Conservation (phyloP, 1,140 invertebrate genomes). For the Cydia strobilella region DNA sequence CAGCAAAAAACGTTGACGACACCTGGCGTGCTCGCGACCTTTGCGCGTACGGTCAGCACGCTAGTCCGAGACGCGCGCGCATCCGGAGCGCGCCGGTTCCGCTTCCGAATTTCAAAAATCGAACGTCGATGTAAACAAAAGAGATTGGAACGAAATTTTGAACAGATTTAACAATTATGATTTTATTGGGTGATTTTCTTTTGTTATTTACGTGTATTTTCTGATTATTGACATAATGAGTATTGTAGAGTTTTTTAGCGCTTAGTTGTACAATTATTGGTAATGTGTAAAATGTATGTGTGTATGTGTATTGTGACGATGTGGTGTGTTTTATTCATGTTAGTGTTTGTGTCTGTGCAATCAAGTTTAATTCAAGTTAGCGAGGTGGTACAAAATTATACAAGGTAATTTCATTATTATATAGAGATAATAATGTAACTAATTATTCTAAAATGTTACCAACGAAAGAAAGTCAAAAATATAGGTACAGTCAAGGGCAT, state of each 20-base stretch:
- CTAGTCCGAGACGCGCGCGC: conserved; percentile 36
- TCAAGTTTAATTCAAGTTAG: conserved; percentile 4
- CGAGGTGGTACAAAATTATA: not conserved
- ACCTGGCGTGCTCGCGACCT: conserved; percentile 32
- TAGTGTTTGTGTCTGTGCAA: not conserved
- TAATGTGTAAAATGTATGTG: not conserved
- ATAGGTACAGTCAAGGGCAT: no score
- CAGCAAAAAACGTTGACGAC: conserved; percentile 28
- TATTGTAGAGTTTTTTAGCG: not conserved
- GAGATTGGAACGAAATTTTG: not conserved
- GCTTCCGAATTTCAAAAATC: conserved; percentile 19
- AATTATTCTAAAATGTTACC: not conserved
- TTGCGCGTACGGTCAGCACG: conserved; percentile 34
- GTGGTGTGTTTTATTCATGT: not conserved
- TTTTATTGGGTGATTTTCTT: not conserved
- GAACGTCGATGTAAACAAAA: not conserved
- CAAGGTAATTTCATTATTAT: not conserved
- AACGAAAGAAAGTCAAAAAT: no score
- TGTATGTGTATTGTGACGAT: not conserved
- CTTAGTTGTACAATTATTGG: not conserved
- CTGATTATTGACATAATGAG: not conserved
- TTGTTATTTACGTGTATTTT: conserved; percentile 8
- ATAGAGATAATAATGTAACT: no score
- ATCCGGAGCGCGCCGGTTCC: conserved; percentile 28
- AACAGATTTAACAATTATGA: not conserved